Evolutionary conservation across 2,797 vertebrate species (phyloP).

Genomic region (Amblyraja radiata): DNA sequence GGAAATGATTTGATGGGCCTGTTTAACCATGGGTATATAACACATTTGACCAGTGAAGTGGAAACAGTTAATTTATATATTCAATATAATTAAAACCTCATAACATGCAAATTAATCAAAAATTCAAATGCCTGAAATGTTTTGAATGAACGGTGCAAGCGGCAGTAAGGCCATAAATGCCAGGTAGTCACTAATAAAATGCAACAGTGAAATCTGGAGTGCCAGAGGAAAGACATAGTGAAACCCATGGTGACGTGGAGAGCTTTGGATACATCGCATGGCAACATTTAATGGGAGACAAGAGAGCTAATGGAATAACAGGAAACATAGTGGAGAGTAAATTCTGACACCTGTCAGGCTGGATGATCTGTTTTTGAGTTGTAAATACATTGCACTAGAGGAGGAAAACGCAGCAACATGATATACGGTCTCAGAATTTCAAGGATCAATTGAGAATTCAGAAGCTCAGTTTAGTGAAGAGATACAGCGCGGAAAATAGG

Average conservation of each 20-base stretch:
- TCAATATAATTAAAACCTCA: not conserved
- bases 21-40: not conserved
- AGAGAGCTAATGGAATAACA: too few species aligned
- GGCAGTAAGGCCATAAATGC: not conserved
- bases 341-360: not conserved
- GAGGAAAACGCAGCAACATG: not conserved
- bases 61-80: not conserved
- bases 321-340: not conserved
- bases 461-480: not conserved
- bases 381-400: not conserved
- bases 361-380: not conserved
- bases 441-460: not conserved
- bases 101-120: not conserved
- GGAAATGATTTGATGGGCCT: not conserved
- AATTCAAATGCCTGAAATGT: slow-evolving; percentile 14
- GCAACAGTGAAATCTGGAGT: not conserved
- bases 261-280: not conserved
- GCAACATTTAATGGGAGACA: not conserved
- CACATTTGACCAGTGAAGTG: not conserved
- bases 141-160: not conserved
- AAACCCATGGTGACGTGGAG: not conserved
- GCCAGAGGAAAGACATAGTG: too few species aligned
- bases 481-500: too few species aligned
- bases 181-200: not conserved
- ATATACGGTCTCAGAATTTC: not conserved